These are phyloP conservation scores for Pediacus dermestoides DNA, from an alignment of 2,888 invertebrate species.

Conservation along the genomic window DNA sequence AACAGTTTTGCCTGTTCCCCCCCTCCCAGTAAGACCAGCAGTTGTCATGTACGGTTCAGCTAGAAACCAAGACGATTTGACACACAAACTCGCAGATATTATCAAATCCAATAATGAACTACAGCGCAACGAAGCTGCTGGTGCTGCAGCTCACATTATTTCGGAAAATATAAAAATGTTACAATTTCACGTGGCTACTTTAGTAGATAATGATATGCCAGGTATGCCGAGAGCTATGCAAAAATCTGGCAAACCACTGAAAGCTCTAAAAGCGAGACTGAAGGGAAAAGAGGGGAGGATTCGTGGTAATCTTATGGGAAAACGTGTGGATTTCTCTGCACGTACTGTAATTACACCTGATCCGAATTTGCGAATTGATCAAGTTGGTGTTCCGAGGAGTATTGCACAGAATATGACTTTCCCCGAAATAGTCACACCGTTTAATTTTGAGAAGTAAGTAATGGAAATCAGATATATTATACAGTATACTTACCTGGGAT, in stretches of 20 bases:
- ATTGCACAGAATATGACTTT: slow-evolving; percentile 99
- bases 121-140: slow-evolving; percentile 89
- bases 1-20: slow-evolving; percentile 96
- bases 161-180: slow-evolving; percentile 96
- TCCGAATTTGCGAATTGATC: slow-evolving; percentile 90
- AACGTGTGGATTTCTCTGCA: slow-evolving; percentile 99
- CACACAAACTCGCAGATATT: slow-evolving; percentile 97
- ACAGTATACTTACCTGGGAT: slow-evolving; percentile 14
- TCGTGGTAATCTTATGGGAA: slow-evolving; percentile 99
- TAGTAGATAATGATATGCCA: slow-evolving; percentile 98
- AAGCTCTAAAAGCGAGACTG: slow-evolving; percentile 92
- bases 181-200: slow-evolving; percentile 97
- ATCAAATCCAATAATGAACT: slow-evolving; percentile 98
- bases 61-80: slow-evolving; percentile 97
- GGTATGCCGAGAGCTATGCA: slow-evolving; percentile 98
- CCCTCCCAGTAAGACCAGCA: slow-evolving; percentile 92
- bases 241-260: slow-evolving; percentile 97
- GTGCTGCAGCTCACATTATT: slow-evolving; percentile 96
- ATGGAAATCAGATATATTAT: slow-evolving; percentile 19
- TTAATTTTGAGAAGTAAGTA: slow-evolving; percentile 88
- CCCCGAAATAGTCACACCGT: slow-evolving; percentile 98
- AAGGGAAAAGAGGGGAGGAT: slow-evolving; percentile 99
- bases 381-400: slow-evolving; percentile 96
- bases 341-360: slow-evolving; percentile 98
- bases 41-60: slow-evolving; percentile 99